Evolutionary conservation across 1,140 invertebrate species (phyloP), one percentile per base, ranked within the genome.

Genomic region (Drosophila ercepeae): DNA sequence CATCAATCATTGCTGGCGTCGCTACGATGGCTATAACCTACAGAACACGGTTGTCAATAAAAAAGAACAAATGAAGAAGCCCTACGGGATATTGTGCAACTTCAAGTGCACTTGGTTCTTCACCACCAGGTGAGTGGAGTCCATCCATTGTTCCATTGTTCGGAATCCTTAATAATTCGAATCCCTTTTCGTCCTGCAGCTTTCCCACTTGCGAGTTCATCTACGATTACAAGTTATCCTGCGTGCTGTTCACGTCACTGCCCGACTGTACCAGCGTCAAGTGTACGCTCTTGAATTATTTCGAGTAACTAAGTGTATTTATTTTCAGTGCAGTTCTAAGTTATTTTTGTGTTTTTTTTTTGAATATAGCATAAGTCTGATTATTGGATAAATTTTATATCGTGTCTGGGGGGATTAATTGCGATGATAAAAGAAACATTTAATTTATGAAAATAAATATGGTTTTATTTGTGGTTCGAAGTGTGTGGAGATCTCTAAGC

Each of bases 91-190:
- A 44, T 39, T 91, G 42, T 91, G 89, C 70, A 91, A 90, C 70
- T 91, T 91, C 54, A 91, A 91, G 65, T 91, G 89, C 71, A 91
- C 89, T 64, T 91, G 86, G 89, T 89, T 90, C 71, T 91, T 90
- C 68, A 91, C 86, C 72, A 83, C 81, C 72, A 91, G 65, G 89
- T 91, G 53, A 54, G 53, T 44, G 7, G 27, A 3, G 1, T n/a
- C 21, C 1, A 8, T 27, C 4, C 39, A 11, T 16, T 46, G 21
- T n/a, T 34, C 4, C 14, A n/a, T n/a, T n/a, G n/a, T n/a, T n/a
- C n/a, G n/a, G 2, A 16, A 16, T 39, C 13, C 8, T 8, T 1
- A 8, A 19, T 9, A 16, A 18, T 34, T n/a, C 8, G 9, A 19
- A 3, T 16, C 23, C 36, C n/a, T 36, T 5, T 16, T 16, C 6